phyloP scores from a whole-genome alignment of 2,113 vertebrate genomes.

The Rhinoderma darwinii region DNA sequence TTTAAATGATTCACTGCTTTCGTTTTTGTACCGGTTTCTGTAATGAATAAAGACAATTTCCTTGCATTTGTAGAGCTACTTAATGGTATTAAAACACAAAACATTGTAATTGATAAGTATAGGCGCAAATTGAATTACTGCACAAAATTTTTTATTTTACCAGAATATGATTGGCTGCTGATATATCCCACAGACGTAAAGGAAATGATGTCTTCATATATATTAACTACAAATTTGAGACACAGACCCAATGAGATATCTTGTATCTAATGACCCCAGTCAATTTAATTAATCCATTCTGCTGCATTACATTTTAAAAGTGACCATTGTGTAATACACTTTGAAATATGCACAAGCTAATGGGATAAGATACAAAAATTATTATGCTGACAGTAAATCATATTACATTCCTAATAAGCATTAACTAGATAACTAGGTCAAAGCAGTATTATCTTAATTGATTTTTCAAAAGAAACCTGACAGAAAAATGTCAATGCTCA shows the following conservation, averaged over 20 bases:
- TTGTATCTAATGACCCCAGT: constrained; percentile 86
- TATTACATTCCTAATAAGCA: constrained; percentile 99
- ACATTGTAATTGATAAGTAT: not conserved
- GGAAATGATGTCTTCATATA: constrained; percentile 62
- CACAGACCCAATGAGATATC: constrained; percentile 68
- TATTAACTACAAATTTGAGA: constrained; percentile 74
- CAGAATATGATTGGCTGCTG: not conserved
- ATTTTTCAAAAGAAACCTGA: constrained; percentile 99
- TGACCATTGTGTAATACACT: constrained; percentile 89
- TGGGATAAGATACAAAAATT: constrained; percentile 99
- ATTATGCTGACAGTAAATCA: constrained; percentile 99
- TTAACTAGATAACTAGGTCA: constrained; percentile 99
- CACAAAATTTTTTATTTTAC: not conserved
- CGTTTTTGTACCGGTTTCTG: not conserved
- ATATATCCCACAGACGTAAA: constrained; percentile 59
- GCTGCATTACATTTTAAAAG: constrained; percentile 91
- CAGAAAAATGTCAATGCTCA: constrained; percentile 99
- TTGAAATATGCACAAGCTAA: constrained; percentile 98
- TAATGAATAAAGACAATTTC: not conserved
- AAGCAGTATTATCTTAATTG: constrained; percentile 99
- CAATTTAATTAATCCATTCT: constrained; percentile 90
- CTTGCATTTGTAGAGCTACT: not conserved
- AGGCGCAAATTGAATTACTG: not conserved
- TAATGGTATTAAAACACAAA: not conserved
- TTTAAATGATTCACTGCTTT: not conserved